Conservation (phyloP, 2,113 vertebrate genomes). For the Deroptyus accipitrinus region DNA sequence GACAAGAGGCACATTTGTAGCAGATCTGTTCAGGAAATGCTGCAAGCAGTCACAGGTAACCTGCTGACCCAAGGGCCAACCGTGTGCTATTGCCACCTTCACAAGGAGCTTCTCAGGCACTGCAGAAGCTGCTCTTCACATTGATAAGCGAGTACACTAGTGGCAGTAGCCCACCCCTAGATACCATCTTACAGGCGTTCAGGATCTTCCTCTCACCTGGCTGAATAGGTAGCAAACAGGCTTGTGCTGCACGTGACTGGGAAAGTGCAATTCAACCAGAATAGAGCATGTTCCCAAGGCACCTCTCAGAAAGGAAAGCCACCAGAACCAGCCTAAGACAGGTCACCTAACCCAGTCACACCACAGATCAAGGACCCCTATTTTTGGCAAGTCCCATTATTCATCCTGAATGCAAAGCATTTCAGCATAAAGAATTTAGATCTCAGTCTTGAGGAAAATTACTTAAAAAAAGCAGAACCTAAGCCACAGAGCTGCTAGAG, state of each 20-base stretch:
- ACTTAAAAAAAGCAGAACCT: not conserved
- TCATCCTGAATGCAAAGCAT: not conserved
- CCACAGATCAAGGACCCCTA: not conserved
- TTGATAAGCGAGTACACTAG: rapidly evolving
- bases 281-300: not conserved
- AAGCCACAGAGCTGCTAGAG: not conserved
- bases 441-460: not conserved
- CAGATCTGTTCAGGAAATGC: not conserved
- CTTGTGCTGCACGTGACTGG: rapidly evolving
- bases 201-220: not conserved
- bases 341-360: not conserved
- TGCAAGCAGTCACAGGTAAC: not conserved
- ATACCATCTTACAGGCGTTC: not conserved
- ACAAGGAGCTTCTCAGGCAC: not conserved
- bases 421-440: not conserved
- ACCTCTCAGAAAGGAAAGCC: not conserved
- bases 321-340: not conserved
- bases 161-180: not conserved
- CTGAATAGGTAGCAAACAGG: not conserved
- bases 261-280: not conserved
- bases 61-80: not conserved
- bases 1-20: not conserved
- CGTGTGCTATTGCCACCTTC: not conserved
- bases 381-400: not conserved
- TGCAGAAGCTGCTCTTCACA: not conserved